Conservation (phyloP, 2,797 vertebrate genomes). For the Channa striata region DNA sequence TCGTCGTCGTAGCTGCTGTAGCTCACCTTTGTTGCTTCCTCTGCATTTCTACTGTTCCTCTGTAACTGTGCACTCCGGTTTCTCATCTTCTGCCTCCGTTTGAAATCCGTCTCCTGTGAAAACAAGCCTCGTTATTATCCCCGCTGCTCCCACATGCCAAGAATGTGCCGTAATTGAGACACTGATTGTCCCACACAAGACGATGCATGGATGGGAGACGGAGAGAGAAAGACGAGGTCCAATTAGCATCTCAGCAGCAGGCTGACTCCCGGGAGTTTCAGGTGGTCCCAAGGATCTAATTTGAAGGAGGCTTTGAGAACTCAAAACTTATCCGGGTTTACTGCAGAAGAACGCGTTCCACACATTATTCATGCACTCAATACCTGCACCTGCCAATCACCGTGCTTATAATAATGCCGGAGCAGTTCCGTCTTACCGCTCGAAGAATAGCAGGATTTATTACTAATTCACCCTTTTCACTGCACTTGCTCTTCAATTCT, state of each 20-base stretch:
- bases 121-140: constrained; percentile 48
- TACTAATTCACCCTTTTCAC: constrained; percentile 3
- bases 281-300: constrained; percentile 64
- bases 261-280: constrained; percentile 32
- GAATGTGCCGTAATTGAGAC: constrained; percentile 55
- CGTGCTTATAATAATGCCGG: constrained; percentile 29
- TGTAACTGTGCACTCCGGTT: neutral
- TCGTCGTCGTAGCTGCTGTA: neutral
- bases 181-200: constrained; percentile 70
- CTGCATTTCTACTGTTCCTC: neutral
- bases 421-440: constrained; percentile 6
- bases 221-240: constrained; percentile 45
- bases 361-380: constrained; percentile 48
- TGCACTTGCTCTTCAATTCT: neutral
- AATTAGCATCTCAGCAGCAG: constrained; percentile 68
- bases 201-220: constrained; percentile 30
- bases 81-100: constrained; percentile 25
- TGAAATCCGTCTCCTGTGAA: constrained; percentile 36
- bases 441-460: neutral
- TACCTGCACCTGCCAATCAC: constrained; percentile 59
- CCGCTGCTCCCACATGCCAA: constrained; percentile 28
- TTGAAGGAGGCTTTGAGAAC: constrained; percentile 51
- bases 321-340: constrained; percentile 43
- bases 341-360: constrained; percentile 31
- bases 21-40: neutral